These are phyloP conservation scores for Grammomys surdaster DNA, from an alignment of 2,113 vertebrate genomes.

Conservation along the genomic window DNA sequence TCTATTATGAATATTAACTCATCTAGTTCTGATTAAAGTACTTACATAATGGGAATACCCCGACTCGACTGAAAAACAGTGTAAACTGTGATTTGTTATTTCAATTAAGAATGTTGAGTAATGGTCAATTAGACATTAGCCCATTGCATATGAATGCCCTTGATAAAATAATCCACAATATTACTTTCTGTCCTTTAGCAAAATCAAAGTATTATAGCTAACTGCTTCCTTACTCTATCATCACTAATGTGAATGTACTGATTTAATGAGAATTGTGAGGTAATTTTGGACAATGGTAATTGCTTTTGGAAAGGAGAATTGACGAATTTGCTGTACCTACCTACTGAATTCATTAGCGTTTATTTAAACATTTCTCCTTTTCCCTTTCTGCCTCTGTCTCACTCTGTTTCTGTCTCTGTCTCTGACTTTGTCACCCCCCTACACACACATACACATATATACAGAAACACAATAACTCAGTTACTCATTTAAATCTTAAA, in stretches of 20 bases:
- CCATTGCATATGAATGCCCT: neutral
- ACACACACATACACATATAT: rapidly evolving
- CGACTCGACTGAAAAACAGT: neutral
- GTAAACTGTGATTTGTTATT: neutral
- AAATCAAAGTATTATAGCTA: neutral
- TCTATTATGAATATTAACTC: neutral
- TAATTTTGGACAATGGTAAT: neutral
- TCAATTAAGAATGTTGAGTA: conserved; percentile 4
- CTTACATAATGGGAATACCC: neutral
- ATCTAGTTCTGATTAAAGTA: neutral
- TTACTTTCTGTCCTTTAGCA: neutral
- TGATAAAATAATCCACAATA: neutral
- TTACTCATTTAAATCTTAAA: neutral
- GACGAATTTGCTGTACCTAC: neutral
- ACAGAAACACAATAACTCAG: neutral
- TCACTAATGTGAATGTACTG: neutral
- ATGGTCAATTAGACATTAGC: neutral
- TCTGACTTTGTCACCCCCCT: neutral
- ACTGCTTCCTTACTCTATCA: neutral
- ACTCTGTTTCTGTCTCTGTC: too few species aligned
- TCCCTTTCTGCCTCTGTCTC: neutral
- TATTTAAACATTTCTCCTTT: neutral
- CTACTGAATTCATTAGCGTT: neutral
- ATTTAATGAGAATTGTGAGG: neutral
- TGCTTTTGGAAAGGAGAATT: neutral